Percentiles rank a stretch among this genome's conserved stretches.
These are phyloP conservation scores for Eilema depressum DNA, from an alignment of 2,888 invertebrate species.

Conservation along the genomic window DNA sequence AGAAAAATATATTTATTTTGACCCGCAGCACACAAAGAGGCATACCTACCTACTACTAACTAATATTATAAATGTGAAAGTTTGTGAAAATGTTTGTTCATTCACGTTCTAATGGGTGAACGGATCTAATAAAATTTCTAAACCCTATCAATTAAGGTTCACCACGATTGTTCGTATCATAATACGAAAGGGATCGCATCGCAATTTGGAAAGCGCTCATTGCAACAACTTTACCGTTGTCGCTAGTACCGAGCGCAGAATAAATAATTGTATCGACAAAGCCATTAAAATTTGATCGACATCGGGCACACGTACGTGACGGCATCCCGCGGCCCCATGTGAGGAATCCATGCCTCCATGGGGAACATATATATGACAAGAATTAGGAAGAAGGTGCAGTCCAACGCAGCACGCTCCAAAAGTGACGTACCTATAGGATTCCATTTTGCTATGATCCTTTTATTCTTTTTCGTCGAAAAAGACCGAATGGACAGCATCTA, in stretches of 20 bases:
- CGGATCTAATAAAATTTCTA: no score
- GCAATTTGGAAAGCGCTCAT: constrained; percentile 56
- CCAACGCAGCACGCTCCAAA: not conserved
- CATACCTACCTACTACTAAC: no score
- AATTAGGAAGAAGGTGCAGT: constrained; percentile 39
- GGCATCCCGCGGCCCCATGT: constrained; percentile 68
- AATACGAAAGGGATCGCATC: constrained; percentile 21
- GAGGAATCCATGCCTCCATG: constrained; percentile 59
- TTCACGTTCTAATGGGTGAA: no score
- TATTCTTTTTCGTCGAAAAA: no score
- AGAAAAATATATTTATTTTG: no score
- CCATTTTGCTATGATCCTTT: no score
- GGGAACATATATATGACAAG: constrained; percentile 50
- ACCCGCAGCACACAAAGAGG: no score
- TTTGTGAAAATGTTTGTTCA: no score
- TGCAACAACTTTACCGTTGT: constrained; percentile 57
- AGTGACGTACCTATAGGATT: not conserved
- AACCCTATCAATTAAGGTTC: no score
- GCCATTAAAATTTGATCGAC: constrained; percentile 72
- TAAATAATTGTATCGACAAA: constrained; percentile 58
- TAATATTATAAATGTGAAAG: no score
- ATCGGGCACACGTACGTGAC: constrained; percentile 62
- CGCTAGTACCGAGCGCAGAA: constrained; percentile 54
- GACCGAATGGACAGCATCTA: no score
- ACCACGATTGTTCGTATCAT: no score